These are phyloP conservation scores for Rhagonycha lutea DNA, from an alignment of 2,888 invertebrate genomes.

Conservation along the genomic window DNA sequence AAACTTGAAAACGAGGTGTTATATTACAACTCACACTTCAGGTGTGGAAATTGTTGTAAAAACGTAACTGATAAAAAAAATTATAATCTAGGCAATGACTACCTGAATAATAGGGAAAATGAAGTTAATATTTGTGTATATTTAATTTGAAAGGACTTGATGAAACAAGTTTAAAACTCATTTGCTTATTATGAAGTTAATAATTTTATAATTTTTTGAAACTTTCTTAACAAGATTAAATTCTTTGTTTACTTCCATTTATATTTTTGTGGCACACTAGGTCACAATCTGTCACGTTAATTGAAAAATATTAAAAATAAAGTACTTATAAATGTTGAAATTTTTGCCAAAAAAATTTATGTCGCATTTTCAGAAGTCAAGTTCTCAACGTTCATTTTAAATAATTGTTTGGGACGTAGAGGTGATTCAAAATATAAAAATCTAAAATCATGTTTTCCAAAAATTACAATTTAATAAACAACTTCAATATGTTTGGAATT, in stretches of 20 bases:
- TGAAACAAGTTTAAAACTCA: not conserved
- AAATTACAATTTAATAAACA: not conserved
- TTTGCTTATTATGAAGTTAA: not conserved
- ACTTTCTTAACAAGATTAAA: not conserved
- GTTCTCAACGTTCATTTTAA: not conserved
- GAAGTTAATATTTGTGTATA: not conserved
- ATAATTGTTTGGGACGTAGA: not conserved
- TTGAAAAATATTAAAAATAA: not conserved
- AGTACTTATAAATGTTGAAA: not conserved
- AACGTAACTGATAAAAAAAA: not conserved
- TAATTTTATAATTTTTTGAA: not conserved
- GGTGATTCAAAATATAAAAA: not conserved
- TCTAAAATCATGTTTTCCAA: not conserved
- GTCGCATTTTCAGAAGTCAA: not conserved
- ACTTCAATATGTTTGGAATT: not conserved
- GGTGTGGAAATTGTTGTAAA: not conserved
- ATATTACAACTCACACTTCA: too few species aligned
- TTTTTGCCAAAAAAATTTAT: not conserved
- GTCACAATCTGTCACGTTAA: not conserved
- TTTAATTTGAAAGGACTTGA: not conserved
- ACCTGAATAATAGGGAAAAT: not conserved
- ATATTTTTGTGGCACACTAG: not conserved
- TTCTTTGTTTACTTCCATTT: not conserved
- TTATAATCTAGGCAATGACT: not conserved
- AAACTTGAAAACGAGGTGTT: too few species aligned